phyloP scores from a whole-genome alignment of 2,113 vertebrate species.

The Accipiter cooperii region DNA sequence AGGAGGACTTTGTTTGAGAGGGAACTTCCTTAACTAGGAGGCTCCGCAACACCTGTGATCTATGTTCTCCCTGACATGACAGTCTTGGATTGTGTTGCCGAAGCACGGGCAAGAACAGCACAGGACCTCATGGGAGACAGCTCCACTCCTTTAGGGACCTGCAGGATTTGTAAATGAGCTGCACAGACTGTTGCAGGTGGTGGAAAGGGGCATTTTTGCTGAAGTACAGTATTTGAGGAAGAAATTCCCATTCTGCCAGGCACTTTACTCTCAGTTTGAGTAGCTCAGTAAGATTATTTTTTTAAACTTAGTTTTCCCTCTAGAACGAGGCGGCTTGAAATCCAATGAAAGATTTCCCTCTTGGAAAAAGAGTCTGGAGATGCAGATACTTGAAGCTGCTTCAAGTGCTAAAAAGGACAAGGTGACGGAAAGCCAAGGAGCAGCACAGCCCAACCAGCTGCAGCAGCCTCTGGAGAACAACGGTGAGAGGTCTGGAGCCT shows the following conservation, averaged over 20 bases:
- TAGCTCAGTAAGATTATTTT: background rate
- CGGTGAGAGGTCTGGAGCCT: background rate
- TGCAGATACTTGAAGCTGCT: background rate
- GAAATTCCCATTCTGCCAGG: background rate
- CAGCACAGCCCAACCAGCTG: background rate
- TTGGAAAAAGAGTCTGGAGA: background rate
- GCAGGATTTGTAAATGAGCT: background rate
- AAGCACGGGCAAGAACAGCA: background rate
- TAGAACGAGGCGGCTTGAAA: background rate
- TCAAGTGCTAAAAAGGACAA: background rate
- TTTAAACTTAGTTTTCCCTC: background rate
- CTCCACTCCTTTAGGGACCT: background rate
- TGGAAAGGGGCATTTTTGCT: background rate
- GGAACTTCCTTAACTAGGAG: background rate
- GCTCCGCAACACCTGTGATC: background rate
- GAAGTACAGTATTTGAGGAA: background rate
- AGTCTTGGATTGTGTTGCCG: background rate
- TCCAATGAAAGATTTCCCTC: background rate
- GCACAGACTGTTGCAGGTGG: background rate
- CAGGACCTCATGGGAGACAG: background rate
- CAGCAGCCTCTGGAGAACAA: background rate
- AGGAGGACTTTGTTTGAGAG: background rate
- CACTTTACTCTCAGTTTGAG: background rate
- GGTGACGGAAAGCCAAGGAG: background rate
- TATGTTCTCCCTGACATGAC: rapidly evolving